A percentile compares a stretch with the other conserved stretches of the same genome.
Evolutionary conservation across 2,888 invertebrate genomes (phyloP).

Genomic region (Cataglyphis rosenhaueri): DNA sequence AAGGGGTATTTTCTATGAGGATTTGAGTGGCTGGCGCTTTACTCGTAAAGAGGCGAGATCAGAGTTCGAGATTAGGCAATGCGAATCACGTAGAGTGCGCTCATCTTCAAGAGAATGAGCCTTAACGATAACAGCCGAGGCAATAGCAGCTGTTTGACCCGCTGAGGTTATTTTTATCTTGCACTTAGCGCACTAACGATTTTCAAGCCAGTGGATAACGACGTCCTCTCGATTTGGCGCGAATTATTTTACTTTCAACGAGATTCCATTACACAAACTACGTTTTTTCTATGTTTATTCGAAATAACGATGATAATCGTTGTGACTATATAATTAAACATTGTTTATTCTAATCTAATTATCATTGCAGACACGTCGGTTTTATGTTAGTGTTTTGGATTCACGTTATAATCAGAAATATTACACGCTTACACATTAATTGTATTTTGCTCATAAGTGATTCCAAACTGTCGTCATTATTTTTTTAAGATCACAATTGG

Average conservation of each 20-base stretch:
- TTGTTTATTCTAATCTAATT: not conserved
- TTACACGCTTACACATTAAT: not conserved
- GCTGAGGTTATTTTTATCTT: conserved; percentile 57
- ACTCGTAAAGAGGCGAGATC: conserved; percentile 1
- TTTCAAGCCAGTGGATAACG: conserved; percentile 9
- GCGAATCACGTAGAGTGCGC: conserved; percentile 67
- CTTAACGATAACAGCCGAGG: conserved; percentile 65
- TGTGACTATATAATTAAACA: not conserved
- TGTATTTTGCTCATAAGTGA: not conserved
- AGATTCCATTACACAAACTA: conserved; percentile 2
- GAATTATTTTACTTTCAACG: conserved; percentile 30
- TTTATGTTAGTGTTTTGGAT: not conserved
- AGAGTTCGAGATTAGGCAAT: conserved; percentile 21
- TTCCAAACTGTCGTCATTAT: not conserved
- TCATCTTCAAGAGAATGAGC: conserved; percentile 57
- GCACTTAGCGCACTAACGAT: conserved; percentile 58
- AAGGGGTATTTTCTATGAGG: not conserved
- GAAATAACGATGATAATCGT: not conserved
- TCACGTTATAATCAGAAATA: not conserved
- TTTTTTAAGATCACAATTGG: not conserved
- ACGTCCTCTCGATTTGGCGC: not conserved
- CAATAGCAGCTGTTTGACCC: conserved; percentile 57
- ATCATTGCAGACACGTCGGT: not conserved
- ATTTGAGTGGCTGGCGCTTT: conserved; percentile 12
- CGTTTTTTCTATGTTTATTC: not conserved